Percentiles rank a stretch among this genome's conserved stretches.
Conservation (phyloP, 2,888 invertebrate genomes). For the Xestobium rufovillosum region DNA sequence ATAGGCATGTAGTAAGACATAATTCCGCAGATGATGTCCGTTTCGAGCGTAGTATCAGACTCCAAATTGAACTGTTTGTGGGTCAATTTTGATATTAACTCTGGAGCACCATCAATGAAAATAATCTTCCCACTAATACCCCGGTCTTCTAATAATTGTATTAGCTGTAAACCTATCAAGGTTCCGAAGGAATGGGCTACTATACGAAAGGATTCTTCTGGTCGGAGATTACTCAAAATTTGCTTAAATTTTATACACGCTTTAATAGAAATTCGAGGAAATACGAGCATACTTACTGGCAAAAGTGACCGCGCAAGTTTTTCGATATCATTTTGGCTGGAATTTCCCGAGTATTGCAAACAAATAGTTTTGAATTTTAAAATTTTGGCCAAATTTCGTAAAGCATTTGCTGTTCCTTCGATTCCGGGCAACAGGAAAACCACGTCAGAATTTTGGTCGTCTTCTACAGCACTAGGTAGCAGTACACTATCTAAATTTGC, state of each 20-base stretch:
- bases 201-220: constrained; percentile 56
- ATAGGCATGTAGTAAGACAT: constrained; percentile 37
- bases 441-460: constrained; percentile 27
- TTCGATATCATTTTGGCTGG: constrained; percentile 38
- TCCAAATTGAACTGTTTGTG: constrained; percentile 42
- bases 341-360: constrained; percentile 45
- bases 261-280: too few relatives aligned
- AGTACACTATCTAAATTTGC: neutral
- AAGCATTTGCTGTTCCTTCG: constrained; percentile 50
- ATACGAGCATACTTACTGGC: constrained; percentile 44
- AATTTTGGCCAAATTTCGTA: constrained; percentile 46
- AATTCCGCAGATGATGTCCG: constrained; percentile 47
- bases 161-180: constrained; percentile 67
- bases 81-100: constrained; percentile 50
- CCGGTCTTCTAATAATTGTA: constrained; percentile 56
- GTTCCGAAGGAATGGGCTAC: constrained; percentile 84
- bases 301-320: constrained; percentile 44
- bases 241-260: too few relatives aligned
- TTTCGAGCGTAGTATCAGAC: constrained; percentile 46
- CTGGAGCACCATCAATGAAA: constrained; percentile 72
- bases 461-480: neutral
- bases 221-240: constrained; percentile 40
- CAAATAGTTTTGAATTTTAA: constrained; percentile 47
- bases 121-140: constrained; percentile 55
- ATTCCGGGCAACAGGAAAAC: constrained; percentile 56